Evolutionary conservation across 2,888 invertebrate genomes (phyloP).

Genomic region (Galeopsomyia nigrocyanea): DNA sequence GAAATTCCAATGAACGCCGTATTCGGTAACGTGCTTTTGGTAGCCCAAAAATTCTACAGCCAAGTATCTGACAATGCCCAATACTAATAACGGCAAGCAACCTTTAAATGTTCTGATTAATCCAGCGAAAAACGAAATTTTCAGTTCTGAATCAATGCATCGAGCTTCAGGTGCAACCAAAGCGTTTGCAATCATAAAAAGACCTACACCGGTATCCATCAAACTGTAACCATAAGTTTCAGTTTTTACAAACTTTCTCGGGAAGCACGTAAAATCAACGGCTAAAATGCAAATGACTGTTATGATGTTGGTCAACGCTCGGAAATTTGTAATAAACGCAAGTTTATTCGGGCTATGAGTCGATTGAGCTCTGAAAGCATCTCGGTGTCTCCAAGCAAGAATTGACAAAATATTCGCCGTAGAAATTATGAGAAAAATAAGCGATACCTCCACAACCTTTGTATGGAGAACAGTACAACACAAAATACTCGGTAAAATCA

Average conservation of each 20-base stretch:
- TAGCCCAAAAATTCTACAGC: constrained; percentile 79
- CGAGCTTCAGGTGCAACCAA: constrained; percentile 76
- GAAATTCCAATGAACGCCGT: constrained; percentile 99
- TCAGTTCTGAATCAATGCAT: constrained; percentile 48
- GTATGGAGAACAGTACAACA: constrained; percentile 63
- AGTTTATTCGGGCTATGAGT: constrained; percentile 45
- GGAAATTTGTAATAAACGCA: constrained; percentile 76
- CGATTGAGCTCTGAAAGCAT: constrained; percentile 33
- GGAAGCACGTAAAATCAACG: constrained; percentile 93
- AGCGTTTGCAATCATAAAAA: constrained; percentile 87
- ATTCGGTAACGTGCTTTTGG: constrained; percentile 90
- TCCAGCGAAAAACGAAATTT: constrained; percentile 43
- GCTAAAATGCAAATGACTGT: constrained; percentile 90
- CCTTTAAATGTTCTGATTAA: constrained; percentile 61
- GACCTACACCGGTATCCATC: constrained; percentile 97
- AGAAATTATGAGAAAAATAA: constrained; percentile 54
- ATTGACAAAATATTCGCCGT: constrained; percentile 53
- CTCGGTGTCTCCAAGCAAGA: constrained; percentile 36
- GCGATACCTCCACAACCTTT: constrained; percentile 51
- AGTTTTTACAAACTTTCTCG: constrained; percentile 88
- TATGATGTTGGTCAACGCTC: constrained; percentile 80
- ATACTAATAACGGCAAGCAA: constrained; percentile 70
- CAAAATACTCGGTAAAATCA: constrained; percentile 61
- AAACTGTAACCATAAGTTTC: constrained; percentile 87
- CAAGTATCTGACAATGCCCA: constrained; percentile 77